A percentile compares a stretch with the other conserved stretches of the same genome.
phyloP scores from a whole-genome alignment of 2,888 invertebrate species.

The Incurvaria masculella region DNA sequence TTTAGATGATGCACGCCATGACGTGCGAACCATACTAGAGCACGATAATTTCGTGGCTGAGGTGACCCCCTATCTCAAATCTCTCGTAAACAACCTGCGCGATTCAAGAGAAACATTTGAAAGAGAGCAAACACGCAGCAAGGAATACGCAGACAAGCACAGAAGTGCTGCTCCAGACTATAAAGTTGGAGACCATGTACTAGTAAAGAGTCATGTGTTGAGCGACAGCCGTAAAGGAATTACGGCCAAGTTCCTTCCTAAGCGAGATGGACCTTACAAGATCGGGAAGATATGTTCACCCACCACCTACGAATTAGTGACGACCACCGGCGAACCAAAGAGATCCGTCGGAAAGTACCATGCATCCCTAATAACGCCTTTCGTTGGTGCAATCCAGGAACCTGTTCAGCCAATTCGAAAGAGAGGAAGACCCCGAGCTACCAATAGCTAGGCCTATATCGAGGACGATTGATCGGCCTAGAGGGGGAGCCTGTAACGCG shows the following conservation, averaged over 20 bases:
- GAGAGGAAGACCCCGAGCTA: slow-evolving; percentile 1
- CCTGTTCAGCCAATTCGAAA: slow-evolving; percentile 1
- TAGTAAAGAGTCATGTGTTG: not conserved
- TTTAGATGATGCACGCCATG: slow-evolving; percentile 6
- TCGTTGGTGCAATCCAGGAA: not conserved
- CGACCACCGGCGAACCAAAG: not conserved
- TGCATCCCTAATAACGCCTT: slow-evolving; percentile 4
- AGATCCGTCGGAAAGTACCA: slow-evolving; percentile 2
- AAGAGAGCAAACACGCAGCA: no score
- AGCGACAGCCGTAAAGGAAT: slow-evolving; percentile 1
- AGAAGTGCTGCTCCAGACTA: no score
- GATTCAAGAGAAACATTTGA: no score
- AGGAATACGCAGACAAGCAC: no score
- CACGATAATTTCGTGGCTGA: slow-evolving; percentile 5
- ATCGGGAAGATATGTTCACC: not conserved
- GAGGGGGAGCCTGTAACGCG: slow-evolving; percentile 4
- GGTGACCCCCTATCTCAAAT: slow-evolving; percentile 12
- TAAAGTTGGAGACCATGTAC: not conserved
- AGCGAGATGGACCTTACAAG: slow-evolving; percentile 4
- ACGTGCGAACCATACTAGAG: slow-evolving; percentile 3
- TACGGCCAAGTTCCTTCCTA: slow-evolving; percentile 2
- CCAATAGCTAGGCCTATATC: not conserved
- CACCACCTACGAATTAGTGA: not conserved
- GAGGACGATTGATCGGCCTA: not conserved
- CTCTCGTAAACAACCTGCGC: no score